Conservation (phyloP, 2,113 vertebrate genomes). For the Anhinga rufa region DNA sequence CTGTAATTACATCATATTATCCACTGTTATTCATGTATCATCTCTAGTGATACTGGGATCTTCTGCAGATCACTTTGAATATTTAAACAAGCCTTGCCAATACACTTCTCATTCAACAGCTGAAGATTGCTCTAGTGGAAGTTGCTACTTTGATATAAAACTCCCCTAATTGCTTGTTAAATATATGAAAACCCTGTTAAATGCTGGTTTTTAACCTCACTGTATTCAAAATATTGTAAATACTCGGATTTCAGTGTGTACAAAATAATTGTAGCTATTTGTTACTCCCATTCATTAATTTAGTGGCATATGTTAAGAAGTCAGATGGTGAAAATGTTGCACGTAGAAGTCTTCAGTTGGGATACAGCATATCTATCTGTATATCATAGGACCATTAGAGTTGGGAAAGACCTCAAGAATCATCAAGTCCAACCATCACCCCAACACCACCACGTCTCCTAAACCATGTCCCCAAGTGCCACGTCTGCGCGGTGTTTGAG, state of each 20-base stretch:
- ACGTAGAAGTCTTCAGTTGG: too few relatives aligned
- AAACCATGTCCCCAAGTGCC: too few relatives aligned
- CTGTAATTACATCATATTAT: constrained; percentile 40
- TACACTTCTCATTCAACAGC: neutral
- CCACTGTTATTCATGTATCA: neutral
- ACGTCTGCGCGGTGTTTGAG: too few relatives aligned
- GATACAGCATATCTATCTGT: neutral
- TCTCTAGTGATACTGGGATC: neutral
- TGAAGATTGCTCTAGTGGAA: neutral
- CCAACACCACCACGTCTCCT: too few relatives aligned
- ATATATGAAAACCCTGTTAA: neutral
- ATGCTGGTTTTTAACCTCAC: neutral
- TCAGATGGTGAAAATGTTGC: neutral
- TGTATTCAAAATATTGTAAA: neutral
- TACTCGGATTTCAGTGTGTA: neutral
- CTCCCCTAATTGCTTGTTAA: neutral
- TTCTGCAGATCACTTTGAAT: constrained; percentile 9
- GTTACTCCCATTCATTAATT: neutral
- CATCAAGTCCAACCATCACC: too few relatives aligned
- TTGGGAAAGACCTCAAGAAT: too few relatives aligned
- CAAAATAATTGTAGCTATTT: neutral
- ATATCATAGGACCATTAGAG: too few relatives aligned
- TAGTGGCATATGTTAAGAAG: neutral
- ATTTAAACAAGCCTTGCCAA: neutral
- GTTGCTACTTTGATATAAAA: neutral